phyloP scores from a whole-genome alignment of 2,888 invertebrate genomes.

The Lasiommata megera region DNA sequence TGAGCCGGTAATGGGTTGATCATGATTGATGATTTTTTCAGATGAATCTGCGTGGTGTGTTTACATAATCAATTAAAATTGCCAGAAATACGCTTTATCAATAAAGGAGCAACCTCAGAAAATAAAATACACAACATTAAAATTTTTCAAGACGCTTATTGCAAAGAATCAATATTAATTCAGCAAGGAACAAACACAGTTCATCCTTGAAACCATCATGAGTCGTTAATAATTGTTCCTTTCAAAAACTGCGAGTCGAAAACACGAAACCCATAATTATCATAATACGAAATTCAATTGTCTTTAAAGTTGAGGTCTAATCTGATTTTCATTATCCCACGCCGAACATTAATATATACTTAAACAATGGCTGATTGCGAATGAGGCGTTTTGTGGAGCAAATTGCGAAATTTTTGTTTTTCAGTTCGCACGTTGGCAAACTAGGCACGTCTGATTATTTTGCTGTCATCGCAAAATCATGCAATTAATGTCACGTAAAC shows the following conservation, averaged over 20 bases:
- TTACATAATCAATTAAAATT: too few species aligned
- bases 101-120: too few species aligned
- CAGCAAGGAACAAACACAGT: neutral
- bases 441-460: neutral
- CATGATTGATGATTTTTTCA: too few species aligned
- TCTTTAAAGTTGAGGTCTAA: slow-evolving; percentile 17
- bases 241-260: slow-evolving; percentile 14
- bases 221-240: slow-evolving; percentile 10
- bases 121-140: too few species aligned
- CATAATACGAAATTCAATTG: slow-evolving; percentile 24
- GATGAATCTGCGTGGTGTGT: too few species aligned
- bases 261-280: slow-evolving; percentile 21
- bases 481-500: neutral
- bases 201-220: neutral
- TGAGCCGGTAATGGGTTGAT: too few species aligned
- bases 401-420: slow-evolving; percentile 26
- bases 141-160: too few species aligned
- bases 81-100: too few species aligned
- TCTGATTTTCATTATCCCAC: slow-evolving; percentile 30
- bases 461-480: neutral
- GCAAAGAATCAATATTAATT: too few species aligned
- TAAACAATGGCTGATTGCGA: slow-evolving; percentile 27
- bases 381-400: slow-evolving; percentile 24
- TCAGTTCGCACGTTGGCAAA: neutral
- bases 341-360: slow-evolving; percentile 19